These are phyloP conservation scores for Choreutis nemorana DNA, from an alignment of 2,888 invertebrate genomes.

Conservation along the genomic window DNA sequence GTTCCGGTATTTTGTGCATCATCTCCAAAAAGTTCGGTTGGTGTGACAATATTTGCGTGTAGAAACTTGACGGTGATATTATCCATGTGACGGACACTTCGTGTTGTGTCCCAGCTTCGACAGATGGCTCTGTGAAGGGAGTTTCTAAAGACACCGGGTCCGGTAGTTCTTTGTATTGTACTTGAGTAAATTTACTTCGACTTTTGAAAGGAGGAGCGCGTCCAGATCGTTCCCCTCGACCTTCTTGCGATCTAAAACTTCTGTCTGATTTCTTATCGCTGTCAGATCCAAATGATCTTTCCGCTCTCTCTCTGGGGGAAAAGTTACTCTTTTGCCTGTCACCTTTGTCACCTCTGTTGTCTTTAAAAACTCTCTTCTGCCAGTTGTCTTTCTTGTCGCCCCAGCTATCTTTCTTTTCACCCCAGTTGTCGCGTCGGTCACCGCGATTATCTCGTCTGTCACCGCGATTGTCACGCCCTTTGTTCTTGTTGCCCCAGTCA, in stretches of 20 bases:
- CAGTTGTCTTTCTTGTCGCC: slow-evolving; percentile 20
- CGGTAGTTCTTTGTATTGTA: slow-evolving; percentile 37
- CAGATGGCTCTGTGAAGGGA: slow-evolving; percentile 45
- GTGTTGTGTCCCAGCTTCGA: slow-evolving; percentile 60
- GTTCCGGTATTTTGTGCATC: slow-evolving; percentile 75
- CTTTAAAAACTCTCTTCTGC: slow-evolving; percentile 12
- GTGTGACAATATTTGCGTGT: slow-evolving; percentile 62
- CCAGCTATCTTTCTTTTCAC: slow-evolving; percentile 23
- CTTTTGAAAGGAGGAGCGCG: slow-evolving; percentile 34
- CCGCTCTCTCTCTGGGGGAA: slow-evolving; percentile 40
- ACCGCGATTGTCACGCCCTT: slow-evolving; percentile 7
- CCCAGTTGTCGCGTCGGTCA: slow-evolving; percentile 22
- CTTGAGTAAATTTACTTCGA: slow-evolving; percentile 36
- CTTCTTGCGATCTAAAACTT: slow-evolving; percentile 33
- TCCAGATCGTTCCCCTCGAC: slow-evolving; percentile 21
- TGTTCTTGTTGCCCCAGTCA: slow-evolving; percentile 22
- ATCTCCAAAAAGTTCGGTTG: slow-evolving; percentile 69
- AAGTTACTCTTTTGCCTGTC: slow-evolving; percentile 37
- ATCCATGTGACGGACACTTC: slow-evolving; percentile 77
- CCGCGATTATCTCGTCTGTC: slow-evolving; percentile 13
- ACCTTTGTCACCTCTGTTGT: slow-evolving; percentile 13
- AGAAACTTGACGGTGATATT: slow-evolving; percentile 76
- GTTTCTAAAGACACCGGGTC: slow-evolving; percentile 57
- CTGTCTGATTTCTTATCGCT: slow-evolving; percentile 32
- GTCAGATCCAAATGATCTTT: slow-evolving; percentile 32